These are phyloP conservation scores for Helostoma temminkii DNA, from an alignment of 2,797 vertebrate genomes.

Conservation along the genomic window DNA sequence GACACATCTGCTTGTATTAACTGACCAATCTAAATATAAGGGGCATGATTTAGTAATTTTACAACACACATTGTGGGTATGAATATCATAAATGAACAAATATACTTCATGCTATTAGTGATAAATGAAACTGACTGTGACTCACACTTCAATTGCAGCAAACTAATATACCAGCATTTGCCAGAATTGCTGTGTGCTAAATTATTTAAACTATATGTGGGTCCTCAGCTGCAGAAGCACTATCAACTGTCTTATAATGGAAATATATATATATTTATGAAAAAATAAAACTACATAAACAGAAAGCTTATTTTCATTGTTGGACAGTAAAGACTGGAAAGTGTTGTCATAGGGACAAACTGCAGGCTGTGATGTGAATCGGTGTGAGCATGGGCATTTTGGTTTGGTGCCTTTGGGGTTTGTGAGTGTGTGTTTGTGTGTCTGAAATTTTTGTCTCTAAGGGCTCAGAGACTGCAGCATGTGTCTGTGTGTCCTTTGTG, in stretches of 20 bases:
- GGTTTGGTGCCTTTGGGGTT: conserved; percentile 47
- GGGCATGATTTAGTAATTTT: not conserved
- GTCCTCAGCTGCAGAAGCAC: conserved; percentile 57
- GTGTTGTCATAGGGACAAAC: conserved; percentile 48
- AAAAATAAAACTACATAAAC: conserved; percentile 68
- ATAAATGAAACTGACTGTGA: conserved; percentile 30
- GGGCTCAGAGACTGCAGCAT: conserved; percentile 42
- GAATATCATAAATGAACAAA: not conserved
- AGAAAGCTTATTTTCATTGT: conserved; percentile 65
- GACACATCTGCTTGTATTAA: not conserved
- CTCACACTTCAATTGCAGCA: conserved; percentile 11
- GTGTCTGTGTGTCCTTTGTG: conserved; percentile 56
- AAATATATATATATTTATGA: conserved; percentile 74
- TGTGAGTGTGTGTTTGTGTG: conserved; percentile 23
- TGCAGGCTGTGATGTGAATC: conserved; percentile 49
- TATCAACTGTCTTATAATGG: conserved; percentile 58
- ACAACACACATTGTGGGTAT: not conserved
- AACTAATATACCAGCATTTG: conserved; percentile 22
- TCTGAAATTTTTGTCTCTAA: conserved; percentile 53
- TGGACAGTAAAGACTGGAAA: conserved; percentile 56
- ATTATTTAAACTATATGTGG: conserved; percentile 69
- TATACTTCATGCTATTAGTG: not conserved
- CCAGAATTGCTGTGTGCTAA: conserved; percentile 45
- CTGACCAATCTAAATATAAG: not conserved
- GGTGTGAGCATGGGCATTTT: conserved; percentile 39